Evolutionary conservation across 1,140 invertebrate species (phyloP), one percentile per base, ranked within the genome.

Genomic region (Plutomurus gul): DNA sequence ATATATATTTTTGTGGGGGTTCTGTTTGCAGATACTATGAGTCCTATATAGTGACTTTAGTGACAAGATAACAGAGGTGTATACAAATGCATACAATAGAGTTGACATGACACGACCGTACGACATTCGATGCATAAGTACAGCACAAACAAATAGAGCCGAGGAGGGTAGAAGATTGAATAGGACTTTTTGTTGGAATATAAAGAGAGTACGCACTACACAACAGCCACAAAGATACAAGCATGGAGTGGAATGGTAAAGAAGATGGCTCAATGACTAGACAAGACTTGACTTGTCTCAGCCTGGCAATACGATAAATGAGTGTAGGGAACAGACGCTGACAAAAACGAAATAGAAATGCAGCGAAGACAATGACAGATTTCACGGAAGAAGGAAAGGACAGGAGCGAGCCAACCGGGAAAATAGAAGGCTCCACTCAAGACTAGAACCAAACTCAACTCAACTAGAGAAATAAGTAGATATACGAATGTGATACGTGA

Each of bases 291-390:
- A 33, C 56, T 65, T 65, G 56, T 25, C 56, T 30, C 33, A 30
- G 51, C 51, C 30, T 65, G 56, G 56, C 56, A 65, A 65, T 65
- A 65, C 56, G 56, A 65, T 65, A 65, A 65, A 65, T 65, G 56
- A 65, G 56, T 30, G 13, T n/a, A 65, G 75, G 56, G 75, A 71
- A 47, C 37, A 71, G 75, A 77, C 75, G 75, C 46, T 77, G 75
- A 77, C 75, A 77, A 77, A 77, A 60, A 65, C 51, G 75, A 77
- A 77, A 70, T 77, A 65, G 56, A 77, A 70, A 60, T 77, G 60
- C 51, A 71, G 39, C 40, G 60, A 46, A 77, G 75, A 77, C 75
- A 77, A 77, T 77, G 75, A 77, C 75, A 70, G 75, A 77, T 77
- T 77, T 77, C 51, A 65, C 60, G 75, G 47, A 49, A 76, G 74